Conservation (phyloP, 2,797 vertebrate species). For the Myotis findleyi region DNA sequence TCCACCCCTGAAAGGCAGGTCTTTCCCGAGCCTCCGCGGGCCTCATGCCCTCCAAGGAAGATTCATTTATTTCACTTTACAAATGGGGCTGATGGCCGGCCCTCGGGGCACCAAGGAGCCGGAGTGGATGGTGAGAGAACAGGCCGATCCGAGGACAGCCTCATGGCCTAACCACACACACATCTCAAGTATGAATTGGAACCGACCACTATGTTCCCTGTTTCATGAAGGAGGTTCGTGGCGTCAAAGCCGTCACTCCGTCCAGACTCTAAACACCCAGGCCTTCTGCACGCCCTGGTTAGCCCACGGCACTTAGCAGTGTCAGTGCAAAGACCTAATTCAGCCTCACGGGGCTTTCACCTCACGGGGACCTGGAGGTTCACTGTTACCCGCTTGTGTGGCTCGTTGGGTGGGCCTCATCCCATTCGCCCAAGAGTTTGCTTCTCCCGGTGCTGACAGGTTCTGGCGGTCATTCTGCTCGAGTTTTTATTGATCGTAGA, state of each 20-base stretch:
- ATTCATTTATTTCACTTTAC: slow-evolving; percentile 71
- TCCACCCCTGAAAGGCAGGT: not conserved
- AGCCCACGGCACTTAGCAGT: not conserved
- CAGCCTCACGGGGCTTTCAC: not conserved
- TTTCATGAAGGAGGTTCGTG: slow-evolving; percentile 59
- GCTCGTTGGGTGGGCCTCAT: too few relatives aligned
- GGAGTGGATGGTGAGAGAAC: slow-evolving; percentile 46
- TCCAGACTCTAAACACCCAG: not conserved
- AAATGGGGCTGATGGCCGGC: slow-evolving; percentile 46
- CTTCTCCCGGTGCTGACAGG: too few relatives aligned
- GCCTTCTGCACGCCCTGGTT: slow-evolving; percentile 32
- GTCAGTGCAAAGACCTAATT: not conserved
- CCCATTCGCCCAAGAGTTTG: too few relatives aligned
- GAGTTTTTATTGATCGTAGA: too few relatives aligned
- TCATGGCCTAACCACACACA: slow-evolving; percentile 43
- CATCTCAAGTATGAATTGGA: slow-evolving; percentile 63
- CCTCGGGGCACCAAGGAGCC: slow-evolving; percentile 61
- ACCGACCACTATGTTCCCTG: slow-evolving; percentile 50
- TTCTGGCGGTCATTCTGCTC: too few relatives aligned
- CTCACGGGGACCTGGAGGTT: not conserved
- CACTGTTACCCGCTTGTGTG: too few relatives aligned
- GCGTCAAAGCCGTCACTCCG: slow-evolving; percentile 55
- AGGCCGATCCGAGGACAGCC: slow-evolving; percentile 47
- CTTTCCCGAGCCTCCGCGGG: not conserved
- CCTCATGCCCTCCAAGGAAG: slow-evolving; percentile 61